phyloP scores from a whole-genome alignment of 2,888 invertebrate species.

The Opisthograptis luteolata region DNA sequence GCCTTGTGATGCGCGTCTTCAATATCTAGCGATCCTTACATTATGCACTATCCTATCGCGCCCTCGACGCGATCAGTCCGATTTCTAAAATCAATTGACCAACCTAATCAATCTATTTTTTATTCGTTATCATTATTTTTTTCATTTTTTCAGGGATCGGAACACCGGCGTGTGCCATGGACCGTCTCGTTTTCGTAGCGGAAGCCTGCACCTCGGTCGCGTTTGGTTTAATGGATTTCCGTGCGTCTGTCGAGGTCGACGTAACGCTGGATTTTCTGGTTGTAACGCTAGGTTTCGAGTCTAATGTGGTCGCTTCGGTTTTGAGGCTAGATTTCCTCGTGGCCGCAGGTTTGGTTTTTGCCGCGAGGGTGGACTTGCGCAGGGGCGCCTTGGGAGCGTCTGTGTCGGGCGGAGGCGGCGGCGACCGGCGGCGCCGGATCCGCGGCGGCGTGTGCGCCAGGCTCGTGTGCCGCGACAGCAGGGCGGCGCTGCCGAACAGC shows the following conservation, averaged over 20 bases:
- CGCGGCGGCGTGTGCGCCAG: conserved; percentile 81
- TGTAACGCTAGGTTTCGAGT: conserved; percentile 22
- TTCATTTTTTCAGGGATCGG: conserved; percentile 72
- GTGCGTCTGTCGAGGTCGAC: conserved; percentile 23
- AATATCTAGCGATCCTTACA: conserved; percentile 60
- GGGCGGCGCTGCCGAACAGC: conserved; percentile 72
- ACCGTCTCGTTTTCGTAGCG: conserved; percentile 46
- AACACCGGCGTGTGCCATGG: conserved; percentile 61
- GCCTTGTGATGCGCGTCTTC: conserved; percentile 62
- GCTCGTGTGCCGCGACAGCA: conserved; percentile 71
- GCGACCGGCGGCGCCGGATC: conserved; percentile 67
- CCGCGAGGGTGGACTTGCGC: conserved; percentile 40
- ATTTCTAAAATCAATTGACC: conserved; percentile 36
- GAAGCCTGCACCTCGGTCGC: conserved; percentile 32
- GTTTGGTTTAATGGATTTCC: conserved; percentile 24
- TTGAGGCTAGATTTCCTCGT: conserved; percentile 49
- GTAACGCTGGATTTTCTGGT: conserved; percentile 23
- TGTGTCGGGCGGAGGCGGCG: conserved; percentile 60
- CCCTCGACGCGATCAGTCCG: conserved; percentile 40
- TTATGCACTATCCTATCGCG: conserved; percentile 34
- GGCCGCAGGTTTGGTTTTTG: conserved; percentile 24
- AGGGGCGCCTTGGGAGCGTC: conserved; percentile 14
- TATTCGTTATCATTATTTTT: conserved; percentile 54
- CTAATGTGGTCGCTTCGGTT: conserved; percentile 33
- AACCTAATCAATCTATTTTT: not conserved